phyloP scores from a whole-genome alignment of 2,113 vertebrate species.

The Turdus rufiventris region DNA sequence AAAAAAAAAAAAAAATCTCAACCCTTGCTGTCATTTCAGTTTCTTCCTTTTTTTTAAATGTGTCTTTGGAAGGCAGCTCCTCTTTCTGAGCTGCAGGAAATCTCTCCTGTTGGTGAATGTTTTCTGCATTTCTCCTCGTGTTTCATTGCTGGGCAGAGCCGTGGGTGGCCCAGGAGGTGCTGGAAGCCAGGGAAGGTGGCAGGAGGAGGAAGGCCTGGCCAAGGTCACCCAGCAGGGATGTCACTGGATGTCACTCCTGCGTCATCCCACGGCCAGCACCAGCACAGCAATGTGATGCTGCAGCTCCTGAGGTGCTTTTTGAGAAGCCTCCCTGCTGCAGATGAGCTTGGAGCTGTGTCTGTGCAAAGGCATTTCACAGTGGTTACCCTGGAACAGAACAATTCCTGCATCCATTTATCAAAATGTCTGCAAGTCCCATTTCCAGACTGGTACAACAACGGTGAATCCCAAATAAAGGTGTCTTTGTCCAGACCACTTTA shows the following conservation, averaged over 20 bases:
- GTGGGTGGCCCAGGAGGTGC: background rate
- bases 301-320: background rate
- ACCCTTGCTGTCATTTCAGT: accelerated
- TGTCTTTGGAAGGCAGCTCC: background rate
- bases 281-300: background rate
- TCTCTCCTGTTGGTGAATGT: background rate
- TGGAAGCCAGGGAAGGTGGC: background rate
- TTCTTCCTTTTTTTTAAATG: background rate
- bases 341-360: background rate
- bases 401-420: slow-evolving; percentile 37
- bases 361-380: background rate
- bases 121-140: background rate
- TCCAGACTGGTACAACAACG: slow-evolving; percentile 1
- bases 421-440: background rate
- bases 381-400: background rate
- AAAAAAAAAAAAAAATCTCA: background rate
- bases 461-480: background rate
- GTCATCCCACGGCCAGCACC: accelerated
- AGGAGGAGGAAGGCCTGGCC: background rate
- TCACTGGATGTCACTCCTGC: background rate
- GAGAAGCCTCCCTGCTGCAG: background rate
- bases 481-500: background rate
- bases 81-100: background rate
- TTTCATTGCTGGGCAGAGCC: background rate
- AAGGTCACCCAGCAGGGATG: background rate